phyloP scores from a whole-genome alignment of 2,797 vertebrate species.

The Alcedo quadribrachys region DNA sequence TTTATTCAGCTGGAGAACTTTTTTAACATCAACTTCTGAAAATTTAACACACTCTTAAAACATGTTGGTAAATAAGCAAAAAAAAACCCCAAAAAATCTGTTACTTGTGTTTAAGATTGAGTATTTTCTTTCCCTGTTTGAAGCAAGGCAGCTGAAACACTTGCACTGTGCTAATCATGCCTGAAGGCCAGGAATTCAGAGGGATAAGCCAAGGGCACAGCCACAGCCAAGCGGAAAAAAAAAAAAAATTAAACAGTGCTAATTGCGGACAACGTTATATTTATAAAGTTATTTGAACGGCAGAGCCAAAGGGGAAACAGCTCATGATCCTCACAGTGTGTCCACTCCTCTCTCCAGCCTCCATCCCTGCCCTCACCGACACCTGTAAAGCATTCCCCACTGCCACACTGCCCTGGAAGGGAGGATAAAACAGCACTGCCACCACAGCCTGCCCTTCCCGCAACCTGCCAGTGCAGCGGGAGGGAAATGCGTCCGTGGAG shows the following conservation, averaged over 20 bases:
- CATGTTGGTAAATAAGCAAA: neutral
- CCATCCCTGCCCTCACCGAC: neutral
- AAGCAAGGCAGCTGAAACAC: neutral
- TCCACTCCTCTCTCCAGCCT: neutral
- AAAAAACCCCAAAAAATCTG: neutral
- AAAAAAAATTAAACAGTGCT: neutral
- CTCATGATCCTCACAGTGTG: neutral
- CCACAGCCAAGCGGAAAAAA: constrained; percentile 27
- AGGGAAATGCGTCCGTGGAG: constrained; percentile 20
- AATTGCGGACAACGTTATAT: neutral
- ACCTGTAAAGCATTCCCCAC: constrained; percentile 2
- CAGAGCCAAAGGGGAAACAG: neutral
- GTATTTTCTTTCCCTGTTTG: neutral
- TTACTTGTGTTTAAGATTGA: constrained; percentile 3
- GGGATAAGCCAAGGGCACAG: constrained; percentile 47
- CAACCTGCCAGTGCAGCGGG: constrained; percentile 30
- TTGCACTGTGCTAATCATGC: neutral
- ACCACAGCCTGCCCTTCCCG: neutral
- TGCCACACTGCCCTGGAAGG: rapidly evolving
- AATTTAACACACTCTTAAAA: constrained; percentile 16
- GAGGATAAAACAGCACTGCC: neutral
- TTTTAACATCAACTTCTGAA: neutral
- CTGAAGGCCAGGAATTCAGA: constrained; percentile 44
- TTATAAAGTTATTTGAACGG: constrained; percentile 41
- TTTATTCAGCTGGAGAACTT: neutral